Evolutionary conservation across 2,888 invertebrate genomes (phyloP).

Genomic region (Eupithecia pulchellata): DNA sequence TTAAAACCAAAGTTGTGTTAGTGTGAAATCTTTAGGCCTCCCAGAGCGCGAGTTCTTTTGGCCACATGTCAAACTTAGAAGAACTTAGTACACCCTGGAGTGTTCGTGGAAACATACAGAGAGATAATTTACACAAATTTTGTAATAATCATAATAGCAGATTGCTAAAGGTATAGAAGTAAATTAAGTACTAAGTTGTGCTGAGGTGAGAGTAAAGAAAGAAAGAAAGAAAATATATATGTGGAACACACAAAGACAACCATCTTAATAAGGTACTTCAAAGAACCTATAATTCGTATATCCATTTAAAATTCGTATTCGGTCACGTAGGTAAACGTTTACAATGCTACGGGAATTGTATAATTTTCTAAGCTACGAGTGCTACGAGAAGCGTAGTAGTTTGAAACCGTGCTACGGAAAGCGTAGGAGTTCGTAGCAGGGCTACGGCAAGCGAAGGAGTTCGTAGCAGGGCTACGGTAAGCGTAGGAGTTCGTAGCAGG

Average conservation of each 20-base stretch:
- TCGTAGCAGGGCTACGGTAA: neutral
- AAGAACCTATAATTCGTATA: neutral
- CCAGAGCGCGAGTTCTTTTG: constrained; percentile 19
- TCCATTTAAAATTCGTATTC: too few species aligned
- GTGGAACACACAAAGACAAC: too few species aligned
- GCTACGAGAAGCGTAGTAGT: neutral
- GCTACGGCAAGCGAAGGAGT: neutral
- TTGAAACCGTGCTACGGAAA: neutral
- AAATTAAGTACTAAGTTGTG: too few species aligned
- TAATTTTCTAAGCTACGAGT: too few species aligned
- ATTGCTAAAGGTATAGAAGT: too few species aligned
- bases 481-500: neutral
- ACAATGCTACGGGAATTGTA: too few species aligned
- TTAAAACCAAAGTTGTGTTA: constrained; percentile 6
- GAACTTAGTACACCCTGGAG: constrained; percentile 27
- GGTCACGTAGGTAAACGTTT: too few species aligned
- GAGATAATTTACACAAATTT: neutral
- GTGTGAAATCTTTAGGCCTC: constrained; percentile 23
- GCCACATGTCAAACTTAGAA: constrained; percentile 32
- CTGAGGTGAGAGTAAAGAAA: too few species aligned
- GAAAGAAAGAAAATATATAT: too few species aligned
- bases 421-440: neutral
- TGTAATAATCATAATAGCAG: neutral
- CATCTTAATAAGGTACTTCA: neutral
- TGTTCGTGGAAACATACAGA: constrained; percentile 22